phyloP scores from a whole-genome alignment of 2,797 vertebrate species.

The Gouania willdenowi region DNA sequence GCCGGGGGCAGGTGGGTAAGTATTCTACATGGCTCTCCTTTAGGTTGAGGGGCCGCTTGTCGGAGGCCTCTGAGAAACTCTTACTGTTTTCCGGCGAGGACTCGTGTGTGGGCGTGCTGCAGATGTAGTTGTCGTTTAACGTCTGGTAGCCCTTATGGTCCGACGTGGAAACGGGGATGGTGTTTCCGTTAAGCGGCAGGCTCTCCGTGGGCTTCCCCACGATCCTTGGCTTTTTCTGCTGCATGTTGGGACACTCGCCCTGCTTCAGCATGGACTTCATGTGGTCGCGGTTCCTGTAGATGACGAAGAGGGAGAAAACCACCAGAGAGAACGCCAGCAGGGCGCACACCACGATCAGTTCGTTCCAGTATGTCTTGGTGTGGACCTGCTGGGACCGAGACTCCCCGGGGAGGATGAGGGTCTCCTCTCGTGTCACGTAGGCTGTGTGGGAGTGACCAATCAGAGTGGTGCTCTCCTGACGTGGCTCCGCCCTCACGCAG shows the following conservation, averaged over 20 bases:
- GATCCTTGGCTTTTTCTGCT: conserved; percentile 79
- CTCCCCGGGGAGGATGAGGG: conserved; percentile 43
- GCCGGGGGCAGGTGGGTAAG: conserved; percentile 82
- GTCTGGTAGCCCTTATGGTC: conserved; percentile 98
- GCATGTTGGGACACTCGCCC: conserved; percentile 76
- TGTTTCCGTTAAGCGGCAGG: conserved; percentile 84
- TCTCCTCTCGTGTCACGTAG: conserved; percentile 45
- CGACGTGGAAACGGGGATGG: conserved; percentile 71
- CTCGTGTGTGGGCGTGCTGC: conserved; percentile 83
- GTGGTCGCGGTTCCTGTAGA: conserved; percentile 80
- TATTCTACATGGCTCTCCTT: conserved; percentile 90
- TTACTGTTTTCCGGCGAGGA: conserved; percentile 78
- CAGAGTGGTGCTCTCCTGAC: conserved; percentile 30
- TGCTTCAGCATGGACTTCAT: conserved; percentile 90
- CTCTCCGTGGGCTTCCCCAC: conserved; percentile 77
- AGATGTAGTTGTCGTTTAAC: conserved; percentile 87
- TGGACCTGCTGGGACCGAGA: conserved; percentile 59
- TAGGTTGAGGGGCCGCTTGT: conserved; percentile 83
- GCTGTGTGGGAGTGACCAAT: conserved; percentile 61
- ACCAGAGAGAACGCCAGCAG: conserved; percentile 74
- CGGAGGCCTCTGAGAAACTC: conserved; percentile 85
- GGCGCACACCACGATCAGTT: conserved; percentile 84
- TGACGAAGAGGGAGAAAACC: conserved; percentile 76
- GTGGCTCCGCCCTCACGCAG: conserved; percentile 74
- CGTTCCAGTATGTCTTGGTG: conserved; percentile 86